phyloP scores from a whole-genome alignment of 2,888 invertebrate species.

The Ypsolopha sequella region DNA sequence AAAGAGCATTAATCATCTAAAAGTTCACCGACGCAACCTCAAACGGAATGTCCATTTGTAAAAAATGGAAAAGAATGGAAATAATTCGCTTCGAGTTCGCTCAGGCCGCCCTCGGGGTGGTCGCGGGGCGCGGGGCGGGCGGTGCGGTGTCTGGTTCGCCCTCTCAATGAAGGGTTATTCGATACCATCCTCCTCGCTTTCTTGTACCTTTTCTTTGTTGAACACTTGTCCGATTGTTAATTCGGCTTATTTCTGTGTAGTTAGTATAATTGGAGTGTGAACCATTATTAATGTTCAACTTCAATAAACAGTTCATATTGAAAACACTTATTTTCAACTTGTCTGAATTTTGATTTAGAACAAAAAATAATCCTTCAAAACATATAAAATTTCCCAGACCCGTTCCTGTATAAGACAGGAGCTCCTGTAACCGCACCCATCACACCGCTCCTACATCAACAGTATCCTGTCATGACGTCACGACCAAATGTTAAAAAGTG shows the following conservation, averaged over 20 bases:
- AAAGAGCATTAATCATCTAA: neutral
- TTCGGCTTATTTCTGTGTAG: constrained; percentile 2
- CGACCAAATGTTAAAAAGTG: neutral
- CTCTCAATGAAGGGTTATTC: neutral
- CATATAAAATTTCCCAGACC: too few relatives aligned
- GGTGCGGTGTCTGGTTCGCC: neutral
- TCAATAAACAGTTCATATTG: too few relatives aligned
- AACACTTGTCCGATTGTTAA: constrained; percentile 1
- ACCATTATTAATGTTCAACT: too few relatives aligned
- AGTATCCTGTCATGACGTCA: neutral
- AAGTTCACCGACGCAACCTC: neutral
- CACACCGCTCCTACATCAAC: too few relatives aligned
- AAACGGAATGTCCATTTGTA: neutral
- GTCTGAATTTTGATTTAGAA: too few relatives aligned
- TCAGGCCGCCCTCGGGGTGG: neutral
- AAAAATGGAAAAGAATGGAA: neutral
- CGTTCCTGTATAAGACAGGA: too few relatives aligned
- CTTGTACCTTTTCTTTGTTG: neutral
- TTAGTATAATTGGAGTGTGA: neutral
- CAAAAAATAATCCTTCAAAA: too few relatives aligned
- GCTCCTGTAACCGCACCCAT: too few relatives aligned
- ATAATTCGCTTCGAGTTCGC: constrained; percentile 3
- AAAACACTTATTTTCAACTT: too few relatives aligned
- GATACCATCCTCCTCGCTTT: neutral
- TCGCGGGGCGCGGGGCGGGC: neutral